These are phyloP conservation scores for Drosophila testacea DNA, from an alignment of 2,888 invertebrate genomes.

Conservation along the genomic window DNA sequence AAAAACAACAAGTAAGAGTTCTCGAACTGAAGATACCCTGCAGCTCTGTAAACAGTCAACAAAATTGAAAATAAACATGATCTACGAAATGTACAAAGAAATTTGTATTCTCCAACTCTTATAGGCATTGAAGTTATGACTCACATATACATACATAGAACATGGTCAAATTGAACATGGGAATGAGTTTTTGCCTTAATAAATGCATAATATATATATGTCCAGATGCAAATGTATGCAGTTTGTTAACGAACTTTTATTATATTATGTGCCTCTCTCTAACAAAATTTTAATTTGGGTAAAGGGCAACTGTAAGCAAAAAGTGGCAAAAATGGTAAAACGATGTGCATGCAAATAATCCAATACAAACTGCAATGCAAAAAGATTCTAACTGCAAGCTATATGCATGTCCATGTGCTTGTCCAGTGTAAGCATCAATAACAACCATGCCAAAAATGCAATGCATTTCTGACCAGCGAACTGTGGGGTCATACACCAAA, in stretches of 20 bases:
- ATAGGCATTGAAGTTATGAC: conserved; percentile 3
- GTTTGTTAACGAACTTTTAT: conserved; percentile 15
- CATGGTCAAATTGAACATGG: conserved; percentile 4
- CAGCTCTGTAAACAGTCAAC: neutral
- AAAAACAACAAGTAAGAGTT: neutral
- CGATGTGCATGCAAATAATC: conserved; percentile 12
- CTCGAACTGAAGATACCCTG: conserved; percentile 14
- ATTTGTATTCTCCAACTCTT: conserved; percentile 3
- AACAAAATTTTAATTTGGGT: conserved; percentile 12
- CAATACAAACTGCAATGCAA: conserved; percentile 24
- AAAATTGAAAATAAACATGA: conserved; percentile 15
- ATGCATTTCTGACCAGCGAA: conserved; percentile 13
- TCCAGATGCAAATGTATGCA: conserved; percentile 5
- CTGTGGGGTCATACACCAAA: conserved; percentile 2
- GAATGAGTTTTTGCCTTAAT: conserved; percentile 9
- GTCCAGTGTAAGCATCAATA: conserved; percentile 27
- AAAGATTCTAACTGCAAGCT: conserved; percentile 26
- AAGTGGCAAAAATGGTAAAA: conserved; percentile 1
- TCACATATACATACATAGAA: neutral
- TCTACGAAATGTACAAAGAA: neutral
- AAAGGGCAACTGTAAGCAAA: conserved; percentile 11
- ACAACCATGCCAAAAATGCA: conserved; percentile 25
- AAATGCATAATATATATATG: conserved; percentile 2
- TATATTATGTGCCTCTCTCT: conserved; percentile 12
- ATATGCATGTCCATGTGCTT: conserved; percentile 20